A percentile compares a stretch with the other conserved stretches of the same genome.
These are phyloP conservation scores for Penaeus monodon DNA, from an alignment of 2,888 invertebrate genomes.

Conservation along the genomic window DNA sequence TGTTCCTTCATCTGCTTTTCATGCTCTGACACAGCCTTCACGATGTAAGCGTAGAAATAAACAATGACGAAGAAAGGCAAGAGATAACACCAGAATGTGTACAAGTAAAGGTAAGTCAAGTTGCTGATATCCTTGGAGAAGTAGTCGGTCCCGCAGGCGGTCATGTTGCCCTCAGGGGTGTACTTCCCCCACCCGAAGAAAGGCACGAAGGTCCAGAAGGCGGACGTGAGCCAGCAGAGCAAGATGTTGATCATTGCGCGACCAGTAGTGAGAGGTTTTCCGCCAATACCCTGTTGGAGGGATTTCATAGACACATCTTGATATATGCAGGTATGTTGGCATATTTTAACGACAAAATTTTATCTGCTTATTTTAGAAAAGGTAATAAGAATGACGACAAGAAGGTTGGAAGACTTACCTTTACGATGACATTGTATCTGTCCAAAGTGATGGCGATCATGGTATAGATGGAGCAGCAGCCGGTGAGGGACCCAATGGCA, in stretches of 20 bases:
- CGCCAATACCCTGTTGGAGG: slow-evolving; percentile 78
- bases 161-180: slow-evolving; percentile 71
- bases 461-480: slow-evolving; percentile 91
- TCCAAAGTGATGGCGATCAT: slow-evolving; percentile 92
- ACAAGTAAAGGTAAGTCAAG: slow-evolving; percentile 69
- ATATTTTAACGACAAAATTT: too few relatives aligned
- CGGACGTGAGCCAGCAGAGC: slow-evolving; percentile 19
- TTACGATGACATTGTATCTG: slow-evolving; percentile 71
- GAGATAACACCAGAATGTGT: slow-evolving; percentile 68
- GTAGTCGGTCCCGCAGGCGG: slow-evolving; percentile 72
- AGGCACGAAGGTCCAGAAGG: slow-evolving; percentile 63
- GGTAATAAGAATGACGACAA: slow-evolving; percentile 17
- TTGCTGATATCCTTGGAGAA: slow-evolving; percentile 73
- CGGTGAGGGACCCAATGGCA: slow-evolving; percentile 87
- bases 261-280: slow-evolving; percentile 71
- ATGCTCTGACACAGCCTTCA: slow-evolving; percentile 84
- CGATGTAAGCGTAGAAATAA: slow-evolving; percentile 76
- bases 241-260: slow-evolving; percentile 13
- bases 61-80: slow-evolving; percentile 74
- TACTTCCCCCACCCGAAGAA: slow-evolving; percentile 42
- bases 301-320: too few relatives aligned
- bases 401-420: slow-evolving; percentile 70
- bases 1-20: slow-evolving; percentile 89
- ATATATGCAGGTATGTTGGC: too few relatives aligned
- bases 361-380: neutral